A percentile compares a stretch with the other conserved stretches of the same genome.
phyloP scores from a whole-genome alignment of 2,797 vertebrate species.

The Tachyglossus aculeatus region DNA sequence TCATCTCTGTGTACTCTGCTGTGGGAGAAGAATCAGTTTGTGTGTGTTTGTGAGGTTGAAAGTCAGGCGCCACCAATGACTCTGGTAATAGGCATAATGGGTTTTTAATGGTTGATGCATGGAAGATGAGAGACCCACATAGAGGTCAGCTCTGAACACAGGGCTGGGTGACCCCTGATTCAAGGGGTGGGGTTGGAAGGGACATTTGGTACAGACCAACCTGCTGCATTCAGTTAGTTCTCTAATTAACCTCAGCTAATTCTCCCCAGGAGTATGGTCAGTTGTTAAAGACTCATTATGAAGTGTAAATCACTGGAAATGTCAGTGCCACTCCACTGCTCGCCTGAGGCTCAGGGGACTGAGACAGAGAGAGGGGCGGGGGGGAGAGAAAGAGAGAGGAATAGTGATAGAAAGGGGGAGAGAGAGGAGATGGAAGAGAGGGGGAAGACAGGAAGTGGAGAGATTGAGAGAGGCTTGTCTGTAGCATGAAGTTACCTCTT shows the following conservation, averaged over 20 bases:
- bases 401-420: no score
- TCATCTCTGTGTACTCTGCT: rapidly evolving
- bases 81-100: background rate
- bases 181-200: background rate
- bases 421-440: no score
- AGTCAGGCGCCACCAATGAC: background rate
- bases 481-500: background rate
- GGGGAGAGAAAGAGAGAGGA: no score
- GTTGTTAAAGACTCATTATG: background rate
- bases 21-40: background rate
- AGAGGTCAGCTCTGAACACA: background rate
- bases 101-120: background rate
- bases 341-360: background rate
- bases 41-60: background rate
- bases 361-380: no score
- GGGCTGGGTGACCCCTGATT: background rate
- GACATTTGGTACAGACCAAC: background rate
- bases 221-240: background rate
- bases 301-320: background rate
- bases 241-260: background rate
- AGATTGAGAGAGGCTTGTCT: background rate
- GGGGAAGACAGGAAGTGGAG: no score
- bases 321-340: background rate
- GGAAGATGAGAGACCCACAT: background rate
- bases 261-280: background rate